Conservation (phyloP, 1,140 invertebrate species). For the Helicorthomorpha holstii region DNA sequence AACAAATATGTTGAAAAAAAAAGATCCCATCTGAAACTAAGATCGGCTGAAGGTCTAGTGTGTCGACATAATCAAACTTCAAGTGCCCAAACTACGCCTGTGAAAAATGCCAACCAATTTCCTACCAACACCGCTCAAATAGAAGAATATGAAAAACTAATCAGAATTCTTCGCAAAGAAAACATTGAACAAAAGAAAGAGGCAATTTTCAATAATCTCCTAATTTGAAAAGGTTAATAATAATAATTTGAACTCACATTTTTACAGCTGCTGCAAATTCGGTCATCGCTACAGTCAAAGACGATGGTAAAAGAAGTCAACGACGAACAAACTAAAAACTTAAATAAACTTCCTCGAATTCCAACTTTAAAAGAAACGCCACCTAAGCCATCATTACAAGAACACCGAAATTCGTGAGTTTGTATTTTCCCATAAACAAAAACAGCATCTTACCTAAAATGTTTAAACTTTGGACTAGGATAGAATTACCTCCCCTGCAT, state of each 20-base stretch:
- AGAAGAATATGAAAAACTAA: constrained; percentile 3
- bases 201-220: neutral
- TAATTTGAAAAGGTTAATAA: neutral
- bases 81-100: neutral
- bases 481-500: too few relatives aligned
- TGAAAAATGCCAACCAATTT: neutral
- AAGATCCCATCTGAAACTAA: neutral
- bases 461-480: too few relatives aligned
- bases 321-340: neutral
- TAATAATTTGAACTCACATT: neutral
- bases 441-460: too few relatives aligned
- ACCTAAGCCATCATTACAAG: too few relatives aligned
- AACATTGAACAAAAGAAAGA: constrained; percentile 1
- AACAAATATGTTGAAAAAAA: neutral
- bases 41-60: neutral
- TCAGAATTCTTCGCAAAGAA: neutral
- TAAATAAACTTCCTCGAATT: neutral
- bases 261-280: neutral
- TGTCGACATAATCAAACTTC: neutral
- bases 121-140: neutral
- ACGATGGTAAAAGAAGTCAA: neutral
- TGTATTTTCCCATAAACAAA: too few relatives aligned
- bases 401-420: too few relatives aligned
- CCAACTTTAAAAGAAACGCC: too few relatives aligned
- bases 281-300: neutral